Evolutionary conservation across 2,888 invertebrate species (phyloP).

Genomic region (Rhodophaea formosa): DNA sequence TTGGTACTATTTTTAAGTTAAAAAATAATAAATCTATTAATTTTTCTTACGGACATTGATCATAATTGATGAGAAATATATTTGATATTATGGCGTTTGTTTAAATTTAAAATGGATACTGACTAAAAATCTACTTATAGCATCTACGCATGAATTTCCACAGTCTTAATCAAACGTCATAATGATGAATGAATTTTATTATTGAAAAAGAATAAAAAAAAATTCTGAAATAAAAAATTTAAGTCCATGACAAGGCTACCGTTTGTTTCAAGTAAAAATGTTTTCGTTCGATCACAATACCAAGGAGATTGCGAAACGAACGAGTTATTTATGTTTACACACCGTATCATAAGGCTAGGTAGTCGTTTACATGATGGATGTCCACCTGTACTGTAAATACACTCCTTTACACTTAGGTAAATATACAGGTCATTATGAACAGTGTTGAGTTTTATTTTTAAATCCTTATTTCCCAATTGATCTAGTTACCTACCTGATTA

Average conservation of each 20-base stretch:
- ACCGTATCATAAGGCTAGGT: conserved; percentile 41
- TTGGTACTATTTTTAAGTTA: neutral
- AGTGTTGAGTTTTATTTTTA: conserved; percentile 50
- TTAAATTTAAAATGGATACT: no score
- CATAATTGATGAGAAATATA: no score
- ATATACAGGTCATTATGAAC: conserved; percentile 74
- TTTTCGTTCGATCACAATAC: conserved; percentile 7
- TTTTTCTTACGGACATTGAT: neutral
- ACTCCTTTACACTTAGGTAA: conserved; percentile 80
- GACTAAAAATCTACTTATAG: no score
- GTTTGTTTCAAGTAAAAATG: neutral
- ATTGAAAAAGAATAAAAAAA: no score
- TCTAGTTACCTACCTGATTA: neutral
- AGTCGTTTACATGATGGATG: conserved; percentile 64
- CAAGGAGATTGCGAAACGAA: neutral
- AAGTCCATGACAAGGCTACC: neutral
- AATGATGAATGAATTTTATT: no score
- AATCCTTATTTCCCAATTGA: neutral
- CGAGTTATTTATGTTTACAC: neutral
- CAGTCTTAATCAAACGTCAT: no score
- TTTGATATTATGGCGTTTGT: no score
- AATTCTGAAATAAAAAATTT: no score
- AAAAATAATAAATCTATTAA: neutral
- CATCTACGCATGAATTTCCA: no score
- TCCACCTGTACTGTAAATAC: conserved; percentile 76